phyloP scores from a whole-genome alignment of 2,797 vertebrate genomes.

The Danio albolineatus region DNA sequence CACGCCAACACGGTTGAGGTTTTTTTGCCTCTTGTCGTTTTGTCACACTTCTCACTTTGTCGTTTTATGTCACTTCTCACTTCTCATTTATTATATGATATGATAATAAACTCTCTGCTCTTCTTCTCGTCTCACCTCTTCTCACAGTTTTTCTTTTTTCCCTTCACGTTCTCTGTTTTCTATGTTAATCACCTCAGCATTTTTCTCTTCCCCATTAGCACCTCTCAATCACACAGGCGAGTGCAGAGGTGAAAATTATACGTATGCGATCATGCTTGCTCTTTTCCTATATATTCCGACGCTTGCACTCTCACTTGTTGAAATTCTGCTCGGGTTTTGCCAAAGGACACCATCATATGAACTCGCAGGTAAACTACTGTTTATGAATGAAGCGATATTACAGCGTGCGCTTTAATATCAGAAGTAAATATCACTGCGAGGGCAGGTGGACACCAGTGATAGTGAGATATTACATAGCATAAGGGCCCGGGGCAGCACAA shows the following conservation, averaged over 20 bases:
- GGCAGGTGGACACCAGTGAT: constrained; percentile 10
- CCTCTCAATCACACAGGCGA: constrained; percentile 24
- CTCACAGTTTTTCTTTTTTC: not conserved
- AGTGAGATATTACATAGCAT: not conserved
- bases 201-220: constrained; percentile 20
- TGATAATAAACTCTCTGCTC: no score
- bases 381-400: constrained; percentile 19
- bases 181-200: constrained; percentile 12
- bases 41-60: no score
- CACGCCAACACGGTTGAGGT: no score
- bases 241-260: constrained; percentile 25
- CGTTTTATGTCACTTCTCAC: no score
- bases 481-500: constrained; percentile 5
- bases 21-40: no score
- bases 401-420: constrained; percentile 41
- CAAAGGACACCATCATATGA: constrained; percentile 29
- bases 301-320: constrained; percentile 20
- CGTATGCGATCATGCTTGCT: constrained; percentile 18
- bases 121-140: not conserved
- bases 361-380: not conserved
- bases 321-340: constrained; percentile 31
- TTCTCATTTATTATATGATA: no score
- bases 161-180: not conserved
- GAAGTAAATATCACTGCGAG: constrained; percentile 39
- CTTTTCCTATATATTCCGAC: not conserved